Conservation (phyloP, 1,140 invertebrate species). For the Tenebrio molitor region DNA sequence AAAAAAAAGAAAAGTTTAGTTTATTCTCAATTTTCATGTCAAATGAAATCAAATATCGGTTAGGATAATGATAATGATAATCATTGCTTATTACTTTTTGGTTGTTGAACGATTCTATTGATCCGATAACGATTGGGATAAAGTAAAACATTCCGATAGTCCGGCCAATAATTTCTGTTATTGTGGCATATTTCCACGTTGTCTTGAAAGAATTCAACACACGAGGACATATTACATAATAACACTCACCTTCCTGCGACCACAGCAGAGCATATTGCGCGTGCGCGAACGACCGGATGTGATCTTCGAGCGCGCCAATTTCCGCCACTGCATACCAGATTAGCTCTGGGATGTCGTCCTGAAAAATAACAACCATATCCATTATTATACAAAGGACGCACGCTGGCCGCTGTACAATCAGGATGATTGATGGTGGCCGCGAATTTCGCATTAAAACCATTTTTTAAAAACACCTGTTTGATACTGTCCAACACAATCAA, state of each 20-base stretch:
- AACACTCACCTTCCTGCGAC: constrained; percentile 82
- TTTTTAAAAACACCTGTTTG: constrained; percentile 39
- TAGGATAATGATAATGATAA: no score
- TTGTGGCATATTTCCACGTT: no score
- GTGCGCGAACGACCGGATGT: constrained; percentile 79
- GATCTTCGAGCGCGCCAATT: constrained; percentile 81
- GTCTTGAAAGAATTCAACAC: no score
- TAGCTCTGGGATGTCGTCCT: constrained; percentile 62
- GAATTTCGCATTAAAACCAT: constrained; percentile 23
- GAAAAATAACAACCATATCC: constrained; percentile 51
- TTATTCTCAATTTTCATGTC: no score
- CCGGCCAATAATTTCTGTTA: no score
- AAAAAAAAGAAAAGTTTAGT: no score
- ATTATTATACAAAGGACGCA: constrained; percentile 30
- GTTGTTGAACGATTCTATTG: no score
- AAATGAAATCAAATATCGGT: no score
- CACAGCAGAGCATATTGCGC: constrained; percentile 88
- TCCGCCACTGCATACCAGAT: constrained; percentile 79
- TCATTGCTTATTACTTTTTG: no score
- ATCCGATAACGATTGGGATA: no score
- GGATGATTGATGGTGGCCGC: constrained; percentile 41
- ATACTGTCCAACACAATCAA: not conserved
- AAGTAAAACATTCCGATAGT: no score
- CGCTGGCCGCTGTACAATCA: constrained; percentile 28
- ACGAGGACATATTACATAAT: constrained; percentile 1